A percentile compares a stretch with the other conserved stretches of the same genome.
Conservation (phyloP, 2,113 vertebrate genomes). For the Bostrychus sinensis region DNA sequence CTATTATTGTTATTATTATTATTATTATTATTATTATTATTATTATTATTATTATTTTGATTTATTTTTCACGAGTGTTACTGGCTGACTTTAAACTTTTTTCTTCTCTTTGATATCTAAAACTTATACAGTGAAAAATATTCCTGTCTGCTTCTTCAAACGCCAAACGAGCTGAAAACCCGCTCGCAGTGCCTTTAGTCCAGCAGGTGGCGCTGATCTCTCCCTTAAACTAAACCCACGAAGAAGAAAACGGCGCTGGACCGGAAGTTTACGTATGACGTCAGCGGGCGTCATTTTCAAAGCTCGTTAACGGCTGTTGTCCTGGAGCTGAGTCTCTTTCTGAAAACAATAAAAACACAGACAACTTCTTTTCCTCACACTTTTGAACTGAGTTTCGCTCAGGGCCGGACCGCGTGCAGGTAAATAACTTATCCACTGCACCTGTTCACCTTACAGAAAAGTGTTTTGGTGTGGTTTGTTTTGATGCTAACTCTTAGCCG, state of each 20-base stretch:
- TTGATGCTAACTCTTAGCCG: conserved; percentile 7
- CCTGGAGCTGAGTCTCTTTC: conserved; percentile 11
- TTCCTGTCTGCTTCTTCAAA: too few relatives aligned
- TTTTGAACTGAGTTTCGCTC: neutral
- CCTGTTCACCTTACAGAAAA: fast-evolving
- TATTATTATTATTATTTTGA: too few relatives aligned
- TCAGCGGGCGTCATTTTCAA: conserved; percentile 67
- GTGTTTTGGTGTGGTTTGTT: neutral
- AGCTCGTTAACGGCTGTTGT: conserved; percentile 66
- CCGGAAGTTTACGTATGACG: conserved; percentile 12
- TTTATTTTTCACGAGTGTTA: too few relatives aligned
- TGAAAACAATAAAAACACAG: conserved; percentile 2
- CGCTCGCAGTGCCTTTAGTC: neutral
- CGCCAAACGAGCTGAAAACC: too few relatives aligned
- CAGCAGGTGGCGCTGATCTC: neutral
- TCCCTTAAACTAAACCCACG: neutral
- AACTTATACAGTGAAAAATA: too few relatives aligned
- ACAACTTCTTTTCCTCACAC: fast-evolving
- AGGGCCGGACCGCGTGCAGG: neutral
- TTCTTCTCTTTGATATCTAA: too few relatives aligned
- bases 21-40: too few relatives aligned
- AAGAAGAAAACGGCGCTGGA: conserved; percentile 27
- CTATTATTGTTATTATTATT: too few relatives aligned
- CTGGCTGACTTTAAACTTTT: too few relatives aligned
- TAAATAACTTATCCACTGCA: conserved; percentile 4